Evolutionary conservation across 2,113 vertebrate species (phyloP).

Genomic region (Varanus salvator): DNA sequence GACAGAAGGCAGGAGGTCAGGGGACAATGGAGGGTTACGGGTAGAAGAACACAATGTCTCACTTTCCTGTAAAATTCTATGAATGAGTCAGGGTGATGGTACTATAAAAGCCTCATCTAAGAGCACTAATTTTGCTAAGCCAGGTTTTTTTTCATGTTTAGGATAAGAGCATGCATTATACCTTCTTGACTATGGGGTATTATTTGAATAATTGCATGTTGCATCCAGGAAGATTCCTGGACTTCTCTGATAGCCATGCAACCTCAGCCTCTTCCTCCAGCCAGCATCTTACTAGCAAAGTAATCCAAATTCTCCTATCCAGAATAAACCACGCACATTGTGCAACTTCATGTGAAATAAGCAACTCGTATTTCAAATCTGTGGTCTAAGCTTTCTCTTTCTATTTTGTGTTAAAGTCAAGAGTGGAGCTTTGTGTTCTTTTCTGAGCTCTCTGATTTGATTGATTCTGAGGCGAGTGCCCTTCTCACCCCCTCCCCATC

Average conservation of each 20-base stretch:
- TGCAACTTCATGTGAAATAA: too few relatives aligned
- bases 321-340: background rate
- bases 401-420: background rate
- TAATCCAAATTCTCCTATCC: background rate
- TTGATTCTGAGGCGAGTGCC: background rate
- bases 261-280: background rate
- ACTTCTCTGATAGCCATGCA: background rate
- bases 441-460: background rate
- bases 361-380: background rate
- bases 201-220: background rate
- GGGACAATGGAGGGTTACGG: too few relatives aligned
- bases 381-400: background rate
- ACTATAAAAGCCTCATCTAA: too few relatives aligned
- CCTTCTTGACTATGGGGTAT: background rate
- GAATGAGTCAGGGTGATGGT: too few relatives aligned
- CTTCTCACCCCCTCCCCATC: conserved; percentile 19
- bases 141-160: background rate
- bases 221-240: background rate
- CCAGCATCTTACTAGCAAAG: background rate
- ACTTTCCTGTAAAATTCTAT: too few relatives aligned
- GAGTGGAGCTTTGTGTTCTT: background rate
- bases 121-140: background rate
- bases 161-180: background rate
- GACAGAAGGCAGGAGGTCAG: too few relatives aligned
- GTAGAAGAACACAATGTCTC: too few relatives aligned